These are phyloP conservation scores for Hippocampus abdominalis DNA, from an alignment of 2,113 vertebrate genomes.

Conservation along the genomic window DNA sequence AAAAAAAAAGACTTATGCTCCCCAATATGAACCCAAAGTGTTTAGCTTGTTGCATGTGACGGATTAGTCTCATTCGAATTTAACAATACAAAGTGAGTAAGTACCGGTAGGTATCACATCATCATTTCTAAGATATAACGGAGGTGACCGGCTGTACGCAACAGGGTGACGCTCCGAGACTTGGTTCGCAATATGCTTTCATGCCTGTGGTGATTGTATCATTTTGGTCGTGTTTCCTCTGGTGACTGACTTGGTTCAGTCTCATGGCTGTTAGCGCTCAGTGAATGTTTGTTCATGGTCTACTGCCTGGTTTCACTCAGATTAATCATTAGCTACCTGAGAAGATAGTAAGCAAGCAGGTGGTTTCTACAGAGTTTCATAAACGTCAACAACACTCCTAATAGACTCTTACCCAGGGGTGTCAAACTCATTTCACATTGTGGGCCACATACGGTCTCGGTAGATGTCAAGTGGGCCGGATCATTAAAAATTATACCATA, in stretches of 20 bases:
- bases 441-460: too few species aligned
- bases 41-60: not conserved
- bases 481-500: too few species aligned
- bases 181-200: not conserved
- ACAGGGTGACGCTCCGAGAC: not conserved
- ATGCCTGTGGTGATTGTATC: slow-evolving; percentile 8
- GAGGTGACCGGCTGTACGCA: slow-evolving; percentile 1
- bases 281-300: slow-evolving; percentile 55
- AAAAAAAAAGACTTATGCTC: slow-evolving; percentile 2
- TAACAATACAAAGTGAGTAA: not conserved
- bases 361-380: slow-evolving; percentile 56
- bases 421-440: too few species aligned
- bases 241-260: slow-evolving; percentile 44
- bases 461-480: too few species aligned
- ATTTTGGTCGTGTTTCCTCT: slow-evolving; percentile 22
- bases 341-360: slow-evolving; percentile 34
- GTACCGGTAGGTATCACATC: not conserved
- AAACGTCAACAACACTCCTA: slow-evolving; percentile 31
- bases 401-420: not conserved
- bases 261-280: slow-evolving; percentile 47
- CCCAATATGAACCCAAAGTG: not conserved
- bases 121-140: slow-evolving; percentile 19
- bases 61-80: not conserved
- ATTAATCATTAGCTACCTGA: slow-evolving; percentile 80
- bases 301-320: slow-evolving; percentile 73